Evolutionary conservation across 2,113 vertebrate species (phyloP).

Genomic region (Cranoglanis bouderius): DNA sequence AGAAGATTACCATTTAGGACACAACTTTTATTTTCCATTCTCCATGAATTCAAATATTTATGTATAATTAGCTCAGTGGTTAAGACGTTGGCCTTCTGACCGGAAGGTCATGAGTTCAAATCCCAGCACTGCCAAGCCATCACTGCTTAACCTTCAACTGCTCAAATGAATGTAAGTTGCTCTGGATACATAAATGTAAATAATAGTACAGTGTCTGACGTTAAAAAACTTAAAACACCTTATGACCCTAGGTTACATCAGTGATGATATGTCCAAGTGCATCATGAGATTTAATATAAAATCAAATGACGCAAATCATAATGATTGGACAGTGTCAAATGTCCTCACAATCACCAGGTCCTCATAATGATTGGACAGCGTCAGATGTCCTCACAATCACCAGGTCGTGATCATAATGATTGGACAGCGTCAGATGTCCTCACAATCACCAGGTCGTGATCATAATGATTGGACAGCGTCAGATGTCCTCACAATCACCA

Average conservation of each 20-base stretch:
- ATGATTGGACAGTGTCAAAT: background rate
- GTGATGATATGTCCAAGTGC: too few relatives aligned
- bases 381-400: background rate
- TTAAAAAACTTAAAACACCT: too few relatives aligned
- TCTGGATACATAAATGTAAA: too few relatives aligned
- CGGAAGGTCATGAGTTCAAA: too few relatives aligned
- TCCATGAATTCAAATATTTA: background rate
- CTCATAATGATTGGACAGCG: background rate
- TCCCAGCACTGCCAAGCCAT: too few relatives aligned
- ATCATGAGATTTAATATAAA: too few relatives aligned
- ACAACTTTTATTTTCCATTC: background rate
- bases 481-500: background rate
- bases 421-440: background rate
- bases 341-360: background rate
- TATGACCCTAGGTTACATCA: too few relatives aligned
- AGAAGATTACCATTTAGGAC: background rate
- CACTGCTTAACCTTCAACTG: too few relatives aligned
- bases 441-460: background rate
- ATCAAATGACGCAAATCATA: background rate
- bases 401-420: background rate
- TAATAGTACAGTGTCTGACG: too few relatives aligned
- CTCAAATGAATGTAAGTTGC: too few relatives aligned
- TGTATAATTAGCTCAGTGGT: background rate
- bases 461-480: background rate
- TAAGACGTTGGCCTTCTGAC: too few relatives aligned